A percentile compares a stretch with the other conserved stretches of the same genome.
Evolutionary conservation across 2,888 invertebrate species (phyloP).

Genomic region (Saturnia japonica): DNA sequence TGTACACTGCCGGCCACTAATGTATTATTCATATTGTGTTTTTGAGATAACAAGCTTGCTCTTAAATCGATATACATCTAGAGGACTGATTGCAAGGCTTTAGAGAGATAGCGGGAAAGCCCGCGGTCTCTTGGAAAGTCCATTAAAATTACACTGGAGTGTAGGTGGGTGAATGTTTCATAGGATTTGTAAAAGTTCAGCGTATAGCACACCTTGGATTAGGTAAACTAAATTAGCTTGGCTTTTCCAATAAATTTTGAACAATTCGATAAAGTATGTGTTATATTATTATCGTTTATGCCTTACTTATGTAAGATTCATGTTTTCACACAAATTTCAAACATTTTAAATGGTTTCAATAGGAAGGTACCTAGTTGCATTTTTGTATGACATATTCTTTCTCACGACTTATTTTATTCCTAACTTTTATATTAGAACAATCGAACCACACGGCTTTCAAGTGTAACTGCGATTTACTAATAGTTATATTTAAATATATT

Average conservation of each 20-base stretch:
- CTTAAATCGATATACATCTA: conserved; percentile 80
- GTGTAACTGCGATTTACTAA: neutral
- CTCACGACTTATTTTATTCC: neutral
- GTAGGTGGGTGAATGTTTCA: conserved; percentile 42
- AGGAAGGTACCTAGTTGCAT: neutral
- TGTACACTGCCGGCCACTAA: conserved; percentile 68
- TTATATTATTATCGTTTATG: neutral
- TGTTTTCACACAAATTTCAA: neutral
- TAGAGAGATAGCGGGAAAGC: conserved; percentile 53
- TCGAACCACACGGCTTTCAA: neutral
- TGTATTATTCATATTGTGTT: conserved; percentile 82
- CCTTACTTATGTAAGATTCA: neutral
- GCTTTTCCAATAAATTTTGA: neutral
- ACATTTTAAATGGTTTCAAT: neutral
- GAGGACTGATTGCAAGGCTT: conserved; percentile 69
- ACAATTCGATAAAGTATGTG: neutral
- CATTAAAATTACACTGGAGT: conserved; percentile 57
- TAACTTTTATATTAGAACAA: neutral
- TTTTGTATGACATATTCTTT: neutral
- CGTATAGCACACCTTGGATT: conserved; percentile 24
- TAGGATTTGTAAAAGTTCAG: conserved; percentile 23
- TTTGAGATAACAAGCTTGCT: conserved; percentile 80
- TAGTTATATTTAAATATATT: neutral
- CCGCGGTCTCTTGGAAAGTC: conserved; percentile 50
- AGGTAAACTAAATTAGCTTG: neutral